Percentiles rank a stretch among this genome's conserved stretches.
Conservation (phyloP, 2,888 invertebrate genomes). For the Nephrocerus scutellatus region DNA sequence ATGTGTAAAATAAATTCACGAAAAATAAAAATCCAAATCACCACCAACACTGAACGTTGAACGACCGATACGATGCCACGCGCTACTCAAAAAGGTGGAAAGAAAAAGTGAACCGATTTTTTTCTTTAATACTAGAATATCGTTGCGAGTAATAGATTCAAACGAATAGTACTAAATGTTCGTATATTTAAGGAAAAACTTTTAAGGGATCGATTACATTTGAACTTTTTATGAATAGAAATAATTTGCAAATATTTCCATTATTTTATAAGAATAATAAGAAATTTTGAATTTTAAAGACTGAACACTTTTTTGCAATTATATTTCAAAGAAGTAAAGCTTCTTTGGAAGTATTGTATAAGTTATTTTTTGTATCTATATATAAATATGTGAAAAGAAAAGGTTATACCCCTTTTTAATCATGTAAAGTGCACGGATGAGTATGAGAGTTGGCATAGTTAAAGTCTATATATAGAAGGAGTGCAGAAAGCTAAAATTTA, state of each 20-base stretch:
- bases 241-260: not conserved
- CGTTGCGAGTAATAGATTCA: constrained; percentile 11
- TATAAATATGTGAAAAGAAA: too few species aligned
- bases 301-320: too few species aligned
- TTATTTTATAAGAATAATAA: not conserved
- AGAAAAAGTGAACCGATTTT: constrained; percentile 16
- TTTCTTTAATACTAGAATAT: constrained; percentile 1
- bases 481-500: too few species aligned
- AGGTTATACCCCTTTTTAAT: too few species aligned
- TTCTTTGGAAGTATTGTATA: too few species aligned
- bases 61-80: constrained; percentile 24
- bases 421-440: too few species aligned
- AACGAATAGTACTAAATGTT: constrained; percentile 4
- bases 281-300: not conserved
- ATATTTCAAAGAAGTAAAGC: too few species aligned
- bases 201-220: not conserved
- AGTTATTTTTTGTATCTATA: too few species aligned
- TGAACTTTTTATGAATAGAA: not conserved
- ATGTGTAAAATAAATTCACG: constrained; percentile 19
- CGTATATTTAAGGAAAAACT: constrained; percentile 1
- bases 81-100: constrained; percentile 42
- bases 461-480: too few species aligned
- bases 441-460: too few species aligned
- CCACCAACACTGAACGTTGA: constrained; percentile 23
- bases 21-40: constrained; percentile 15